These are phyloP conservation scores for Motacilla alba DNA, from an alignment of 2,113 vertebrate genomes.

Conservation along the genomic window DNA sequence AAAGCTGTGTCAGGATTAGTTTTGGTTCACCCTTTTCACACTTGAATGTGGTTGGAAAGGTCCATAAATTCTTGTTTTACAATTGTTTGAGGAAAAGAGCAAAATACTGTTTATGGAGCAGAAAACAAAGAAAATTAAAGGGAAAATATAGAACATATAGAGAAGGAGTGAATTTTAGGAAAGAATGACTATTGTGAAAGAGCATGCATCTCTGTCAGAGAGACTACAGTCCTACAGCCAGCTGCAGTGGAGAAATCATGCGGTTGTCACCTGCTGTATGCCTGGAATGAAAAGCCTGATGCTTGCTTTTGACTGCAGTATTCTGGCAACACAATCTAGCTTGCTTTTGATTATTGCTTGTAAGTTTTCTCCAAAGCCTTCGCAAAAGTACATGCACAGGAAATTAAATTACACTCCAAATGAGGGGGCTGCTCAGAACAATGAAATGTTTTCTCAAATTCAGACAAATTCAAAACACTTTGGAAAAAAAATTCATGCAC, in stretches of 20 bases:
- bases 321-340: neutral
- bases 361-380: neutral
- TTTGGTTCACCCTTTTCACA: neutral
- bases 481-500: neutral
- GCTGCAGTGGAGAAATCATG: neutral
- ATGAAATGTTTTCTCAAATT: neutral
- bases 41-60: neutral
- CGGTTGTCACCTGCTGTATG: neutral
- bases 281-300: neutral
- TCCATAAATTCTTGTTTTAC: neutral
- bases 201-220: neutral
- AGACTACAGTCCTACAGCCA: neutral
- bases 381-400: neutral
- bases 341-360: neutral
- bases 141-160: neutral
- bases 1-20: neutral
- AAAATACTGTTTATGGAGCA: neutral
- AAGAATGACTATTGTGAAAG: neutral
- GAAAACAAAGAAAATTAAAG: neutral
- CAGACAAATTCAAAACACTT: neutral
- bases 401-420: neutral
- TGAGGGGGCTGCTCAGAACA: neutral
- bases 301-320: neutral
- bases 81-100: neutral
- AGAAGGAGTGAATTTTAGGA: neutral